Percentiles rank a stretch among this genome's conserved stretches.
phyloP scores from a whole-genome alignment of 2,113 vertebrate species.

The Illadopsis cleaveri region DNA sequence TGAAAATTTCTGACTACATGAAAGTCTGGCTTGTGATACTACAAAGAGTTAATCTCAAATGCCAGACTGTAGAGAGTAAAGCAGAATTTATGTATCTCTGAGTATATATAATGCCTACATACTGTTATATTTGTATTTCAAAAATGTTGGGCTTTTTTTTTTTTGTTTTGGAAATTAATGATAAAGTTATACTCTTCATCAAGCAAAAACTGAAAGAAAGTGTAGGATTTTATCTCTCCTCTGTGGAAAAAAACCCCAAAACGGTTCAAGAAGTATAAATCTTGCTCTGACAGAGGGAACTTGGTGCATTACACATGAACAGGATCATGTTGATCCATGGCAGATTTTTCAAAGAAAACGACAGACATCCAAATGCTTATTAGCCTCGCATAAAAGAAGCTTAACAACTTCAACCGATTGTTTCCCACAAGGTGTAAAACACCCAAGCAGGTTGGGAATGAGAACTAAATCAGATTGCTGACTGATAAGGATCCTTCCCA shows the following conservation, averaged over 20 bases:
- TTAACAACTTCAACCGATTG: conserved; percentile 31
- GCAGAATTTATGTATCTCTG: neutral
- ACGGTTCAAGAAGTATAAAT: neutral
- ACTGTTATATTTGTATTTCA: neutral
- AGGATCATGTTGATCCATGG: neutral
- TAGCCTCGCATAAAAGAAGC: neutral
- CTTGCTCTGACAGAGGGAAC: neutral
- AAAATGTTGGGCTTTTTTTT: neutral
- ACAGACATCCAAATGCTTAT: neutral
- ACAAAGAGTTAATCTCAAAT: conserved; percentile 37
- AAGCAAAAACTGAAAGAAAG: neutral
- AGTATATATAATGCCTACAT: neutral
- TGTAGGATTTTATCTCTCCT: neutral
- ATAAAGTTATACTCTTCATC: neutral
- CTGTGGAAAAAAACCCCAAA: neutral
- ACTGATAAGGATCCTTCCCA: conserved; percentile 35
- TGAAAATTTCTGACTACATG: neutral
- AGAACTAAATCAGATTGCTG: conserved; percentile 39
- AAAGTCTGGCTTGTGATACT: neutral
- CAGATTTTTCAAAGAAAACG: conserved; percentile 9
- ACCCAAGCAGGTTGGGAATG: neutral
- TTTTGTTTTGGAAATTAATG: neutral
- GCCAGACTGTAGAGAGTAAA: neutral
- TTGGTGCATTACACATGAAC: neutral
- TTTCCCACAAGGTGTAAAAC: conserved; percentile 38